Percentiles rank a stretch among this genome's conserved stretches.
phyloP scores from a whole-genome alignment of 2,888 invertebrate species.

The Phragmatobia fuliginosa region DNA sequence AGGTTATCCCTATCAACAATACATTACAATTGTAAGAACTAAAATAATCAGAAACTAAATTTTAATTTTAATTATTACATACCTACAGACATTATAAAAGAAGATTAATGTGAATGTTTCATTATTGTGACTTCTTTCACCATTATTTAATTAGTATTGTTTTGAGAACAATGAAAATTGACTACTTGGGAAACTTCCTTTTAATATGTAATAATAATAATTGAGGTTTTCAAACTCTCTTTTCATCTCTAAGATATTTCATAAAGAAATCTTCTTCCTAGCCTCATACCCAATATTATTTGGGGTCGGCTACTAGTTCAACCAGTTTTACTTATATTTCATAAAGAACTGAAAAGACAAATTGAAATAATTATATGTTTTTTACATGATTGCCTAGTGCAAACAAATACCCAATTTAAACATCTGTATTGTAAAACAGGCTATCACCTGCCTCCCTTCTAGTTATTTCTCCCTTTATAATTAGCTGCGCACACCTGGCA shows the following conservation, averaged over 20 bases:
- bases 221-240: not conserved
- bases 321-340: no score
- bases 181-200: not conserved
- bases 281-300: no score
- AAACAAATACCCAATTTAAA: no score
- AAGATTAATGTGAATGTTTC: not conserved
- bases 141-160: not conserved
- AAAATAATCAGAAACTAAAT: no score
- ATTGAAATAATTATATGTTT: no score
- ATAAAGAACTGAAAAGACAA: no score
- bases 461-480: no score
- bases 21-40: not conserved
- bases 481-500: no score
- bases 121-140: not conserved
- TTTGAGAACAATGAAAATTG: not conserved
- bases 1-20: not conserved
- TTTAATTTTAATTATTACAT: no score
- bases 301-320: no score
- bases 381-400: no score
- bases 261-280: no score
- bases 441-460: not conserved
- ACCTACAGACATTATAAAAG: not conserved
- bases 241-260: not conserved
- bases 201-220: not conserved
- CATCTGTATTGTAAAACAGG: not conserved